Conservation (phyloP, 2,113 vertebrate species). For the Platycercus adscitus region DNA sequence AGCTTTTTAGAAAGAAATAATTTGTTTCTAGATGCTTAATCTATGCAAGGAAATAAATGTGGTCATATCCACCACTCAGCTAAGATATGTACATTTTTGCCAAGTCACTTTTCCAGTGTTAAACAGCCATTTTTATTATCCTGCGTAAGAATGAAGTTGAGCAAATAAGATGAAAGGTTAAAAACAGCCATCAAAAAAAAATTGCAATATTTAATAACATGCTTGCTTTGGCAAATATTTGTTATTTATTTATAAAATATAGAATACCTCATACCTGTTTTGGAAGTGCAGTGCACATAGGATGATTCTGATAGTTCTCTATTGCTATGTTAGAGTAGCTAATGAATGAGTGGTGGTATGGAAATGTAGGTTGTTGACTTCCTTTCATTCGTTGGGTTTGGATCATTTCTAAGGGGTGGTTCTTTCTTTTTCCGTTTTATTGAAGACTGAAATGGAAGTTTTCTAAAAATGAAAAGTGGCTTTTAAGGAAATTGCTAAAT, state of each 20-base stretch:
- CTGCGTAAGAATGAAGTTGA: neutral
- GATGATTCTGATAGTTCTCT: neutral
- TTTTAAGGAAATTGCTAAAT: no score
- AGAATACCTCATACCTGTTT: neutral
- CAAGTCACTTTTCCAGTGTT: neutral
- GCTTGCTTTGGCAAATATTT: neutral
- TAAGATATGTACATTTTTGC: neutral
- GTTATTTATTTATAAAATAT: neutral
- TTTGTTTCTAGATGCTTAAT: neutral
- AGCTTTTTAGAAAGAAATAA: neutral
- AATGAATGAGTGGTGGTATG: neutral
- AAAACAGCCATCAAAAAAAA: neutral
- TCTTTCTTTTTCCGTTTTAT: neutral
- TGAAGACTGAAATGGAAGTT: neutral
- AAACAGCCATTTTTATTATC: neutral
- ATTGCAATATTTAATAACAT: accelerated
- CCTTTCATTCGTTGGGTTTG: neutral
- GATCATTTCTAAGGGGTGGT: neutral
- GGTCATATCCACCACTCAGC: neutral
- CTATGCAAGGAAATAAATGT: neutral
- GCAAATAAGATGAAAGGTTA: neutral
- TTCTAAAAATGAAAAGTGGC: neutral
- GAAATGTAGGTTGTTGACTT: neutral
- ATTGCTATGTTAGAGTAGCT: neutral
- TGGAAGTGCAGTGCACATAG: neutral